Conservation (phyloP, 1,140 invertebrate species). For the Heterodera carotae region DNA sequence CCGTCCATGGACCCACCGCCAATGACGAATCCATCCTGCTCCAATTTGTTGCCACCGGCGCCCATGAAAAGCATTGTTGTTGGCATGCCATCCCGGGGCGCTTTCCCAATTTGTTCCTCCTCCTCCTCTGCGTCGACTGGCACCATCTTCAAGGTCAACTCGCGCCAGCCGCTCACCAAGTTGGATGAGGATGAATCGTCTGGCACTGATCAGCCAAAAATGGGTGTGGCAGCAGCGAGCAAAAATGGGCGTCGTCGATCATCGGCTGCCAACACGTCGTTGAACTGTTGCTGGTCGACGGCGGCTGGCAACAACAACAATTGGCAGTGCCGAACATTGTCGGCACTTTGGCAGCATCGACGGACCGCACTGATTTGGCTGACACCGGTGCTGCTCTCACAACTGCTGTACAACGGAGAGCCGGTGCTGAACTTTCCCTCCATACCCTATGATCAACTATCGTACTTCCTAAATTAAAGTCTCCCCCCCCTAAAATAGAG, state of each 20-base stretch:
- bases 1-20: not conserved
- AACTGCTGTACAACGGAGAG: slow-evolving; percentile 5
- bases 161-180: not conserved
- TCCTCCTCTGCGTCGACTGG: not conserved
- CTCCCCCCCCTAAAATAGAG: no score
- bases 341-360: not conserved
- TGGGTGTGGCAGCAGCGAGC: no score
- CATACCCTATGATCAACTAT: no score
- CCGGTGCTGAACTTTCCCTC: not conserved
- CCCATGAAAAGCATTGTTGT: not conserved
- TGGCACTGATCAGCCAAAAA: no score
- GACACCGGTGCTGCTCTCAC: slow-evolving; percentile 21
- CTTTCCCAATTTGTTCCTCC: not conserved
- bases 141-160: not conserved
- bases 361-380: not conserved
- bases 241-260: no score
- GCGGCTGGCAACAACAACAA: no score
- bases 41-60: not conserved
- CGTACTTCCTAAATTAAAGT: no score
- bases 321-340: no score
- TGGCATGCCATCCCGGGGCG: not conserved
- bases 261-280: no score
- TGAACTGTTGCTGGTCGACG: no score
- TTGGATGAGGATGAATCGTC: not conserved
- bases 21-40: not conserved